These are phyloP conservation scores for Apamea crenata DNA, from an alignment of 2,888 invertebrate genomes.

Conservation along the genomic window DNA sequence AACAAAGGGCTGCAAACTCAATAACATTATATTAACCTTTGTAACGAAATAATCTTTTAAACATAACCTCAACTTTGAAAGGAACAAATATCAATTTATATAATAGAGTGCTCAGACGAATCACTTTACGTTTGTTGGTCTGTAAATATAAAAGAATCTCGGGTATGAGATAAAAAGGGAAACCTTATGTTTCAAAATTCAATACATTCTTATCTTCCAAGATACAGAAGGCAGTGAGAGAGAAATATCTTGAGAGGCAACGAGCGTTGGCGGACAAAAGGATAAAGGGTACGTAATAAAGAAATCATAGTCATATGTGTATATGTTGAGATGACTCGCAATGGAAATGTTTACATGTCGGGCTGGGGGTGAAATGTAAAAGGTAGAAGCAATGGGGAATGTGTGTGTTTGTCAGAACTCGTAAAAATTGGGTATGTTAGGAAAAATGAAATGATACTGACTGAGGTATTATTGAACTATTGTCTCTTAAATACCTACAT, in stretches of 20 bases:
- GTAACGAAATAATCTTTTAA: constrained; percentile 67
- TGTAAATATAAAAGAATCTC: constrained; percentile 78
- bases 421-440: constrained; percentile 51
- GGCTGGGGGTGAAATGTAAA: constrained; percentile 70
- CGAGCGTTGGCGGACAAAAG: constrained; percentile 78
- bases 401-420: constrained; percentile 48
- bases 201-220: constrained; percentile 83
- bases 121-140: constrained; percentile 76
- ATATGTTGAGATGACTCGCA: constrained; percentile 73
- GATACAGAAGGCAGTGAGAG: constrained; percentile 77
- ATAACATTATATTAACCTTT: constrained; percentile 60
- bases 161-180: constrained; percentile 80
- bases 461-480: constrained; percentile 26
- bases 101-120: constrained; percentile 78
- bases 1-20: constrained; percentile 57
- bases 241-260: constrained; percentile 77
- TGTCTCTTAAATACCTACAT: constrained; percentile 5
- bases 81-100: constrained; percentile 79
- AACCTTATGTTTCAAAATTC: constrained; percentile 86
- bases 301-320: constrained; percentile 81
- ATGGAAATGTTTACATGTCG: constrained; percentile 86
- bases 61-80: constrained; percentile 68
- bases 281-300: constrained; percentile 83
- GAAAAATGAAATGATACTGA: constrained; percentile 42
- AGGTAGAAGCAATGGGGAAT: constrained; percentile 61